Evolutionary conservation across 2,797 vertebrate genomes (phyloP).

Genomic region (Zalophus californianus): DNA sequence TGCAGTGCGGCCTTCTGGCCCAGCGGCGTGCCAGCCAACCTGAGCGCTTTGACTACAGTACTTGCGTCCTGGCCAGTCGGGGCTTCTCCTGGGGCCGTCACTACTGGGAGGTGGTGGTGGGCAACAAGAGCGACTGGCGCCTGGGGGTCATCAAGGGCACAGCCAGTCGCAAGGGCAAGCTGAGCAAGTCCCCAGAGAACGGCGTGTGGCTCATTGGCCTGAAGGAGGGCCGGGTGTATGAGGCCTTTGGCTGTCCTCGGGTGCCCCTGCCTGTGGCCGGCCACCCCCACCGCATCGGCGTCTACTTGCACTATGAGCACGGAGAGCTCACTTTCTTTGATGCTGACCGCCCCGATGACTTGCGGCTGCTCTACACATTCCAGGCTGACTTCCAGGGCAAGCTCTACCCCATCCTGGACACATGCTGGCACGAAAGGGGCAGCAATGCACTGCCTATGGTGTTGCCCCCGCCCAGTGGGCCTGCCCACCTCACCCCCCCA

Average conservation of each 20-base stretch:
- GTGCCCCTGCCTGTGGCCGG: conserved; percentile 85
- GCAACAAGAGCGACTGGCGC: conserved; percentile 91
- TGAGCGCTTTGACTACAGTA: conserved; percentile 91
- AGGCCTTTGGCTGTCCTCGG: conserved; percentile 89
- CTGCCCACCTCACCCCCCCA: rapidly evolving
- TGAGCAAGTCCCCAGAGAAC: conserved; percentile 90
- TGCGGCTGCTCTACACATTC: conserved; percentile 91
- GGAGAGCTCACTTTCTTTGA: conserved; percentile 91
- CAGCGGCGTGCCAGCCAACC: conserved; percentile 89
- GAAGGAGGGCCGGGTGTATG: conserved; percentile 90
- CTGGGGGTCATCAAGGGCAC: conserved; percentile 92
- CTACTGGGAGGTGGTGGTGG: conserved; percentile 94
- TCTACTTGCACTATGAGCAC: conserved; percentile 92
- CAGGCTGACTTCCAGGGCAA: conserved; percentile 92
- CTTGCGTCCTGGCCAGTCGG: conserved; percentile 90
- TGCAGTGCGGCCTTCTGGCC: conserved; percentile 87
- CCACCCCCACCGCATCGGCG: conserved; percentile 87
- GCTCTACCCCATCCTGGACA: conserved; percentile 92
- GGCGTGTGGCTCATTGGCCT: conserved; percentile 92
- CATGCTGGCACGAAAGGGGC: conserved; percentile 92
- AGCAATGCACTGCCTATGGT: conserved; percentile 89
- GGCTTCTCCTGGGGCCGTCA: conserved; percentile 93
- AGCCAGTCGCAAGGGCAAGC: conserved; percentile 89
- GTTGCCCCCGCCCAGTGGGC: conserved; percentile 57
- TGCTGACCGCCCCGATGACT: conserved; percentile 87